A percentile compares a stretch with the other conserved stretches of the same genome.
Evolutionary conservation across 2,113 vertebrate genomes (phyloP).

Genomic region (Psammodynastes pulverulentus): DNA sequence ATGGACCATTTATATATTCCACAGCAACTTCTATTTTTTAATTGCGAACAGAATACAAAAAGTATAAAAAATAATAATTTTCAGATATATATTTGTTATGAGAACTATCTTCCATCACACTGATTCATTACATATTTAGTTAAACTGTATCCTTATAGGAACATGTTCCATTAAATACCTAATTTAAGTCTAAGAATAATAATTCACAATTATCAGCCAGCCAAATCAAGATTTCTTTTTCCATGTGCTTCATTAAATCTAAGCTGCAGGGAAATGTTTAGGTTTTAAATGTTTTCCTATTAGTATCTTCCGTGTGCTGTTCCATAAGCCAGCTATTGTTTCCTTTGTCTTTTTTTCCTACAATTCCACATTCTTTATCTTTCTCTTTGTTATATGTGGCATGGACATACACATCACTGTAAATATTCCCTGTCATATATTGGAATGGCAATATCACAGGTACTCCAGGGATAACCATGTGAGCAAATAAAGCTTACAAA

Average conservation of each 20-base stretch:
- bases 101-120: neutral
- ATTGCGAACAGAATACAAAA: neutral
- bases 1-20: neutral
- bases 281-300: neutral
- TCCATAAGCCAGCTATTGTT: conserved; percentile 67
- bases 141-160: neutral
- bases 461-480: conserved; percentile 58
- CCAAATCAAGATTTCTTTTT: conserved; percentile 40
- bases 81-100: neutral
- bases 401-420: conserved; percentile 58
- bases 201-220: conserved; percentile 30
- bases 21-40: conserved; percentile 12
- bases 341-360: conserved; percentile 58
- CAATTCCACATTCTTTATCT: conserved; percentile 45
- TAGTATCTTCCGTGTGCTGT: conserved; percentile 62
- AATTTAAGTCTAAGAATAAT: neutral
- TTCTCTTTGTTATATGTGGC: conserved; percentile 59
- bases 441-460: conserved; percentile 67
- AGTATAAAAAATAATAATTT: conserved; percentile 1
- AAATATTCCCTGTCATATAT: conserved; percentile 68
- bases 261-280: neutral
- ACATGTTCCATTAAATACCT: neutral
- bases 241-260: conserved; percentile 17
- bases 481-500: conserved; percentile 50
- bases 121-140: conserved; percentile 3